Base-by-base conservation (phyloP, 2,888 invertebrate species). In the Acanthococcus lagerstroemiae region DNA sequence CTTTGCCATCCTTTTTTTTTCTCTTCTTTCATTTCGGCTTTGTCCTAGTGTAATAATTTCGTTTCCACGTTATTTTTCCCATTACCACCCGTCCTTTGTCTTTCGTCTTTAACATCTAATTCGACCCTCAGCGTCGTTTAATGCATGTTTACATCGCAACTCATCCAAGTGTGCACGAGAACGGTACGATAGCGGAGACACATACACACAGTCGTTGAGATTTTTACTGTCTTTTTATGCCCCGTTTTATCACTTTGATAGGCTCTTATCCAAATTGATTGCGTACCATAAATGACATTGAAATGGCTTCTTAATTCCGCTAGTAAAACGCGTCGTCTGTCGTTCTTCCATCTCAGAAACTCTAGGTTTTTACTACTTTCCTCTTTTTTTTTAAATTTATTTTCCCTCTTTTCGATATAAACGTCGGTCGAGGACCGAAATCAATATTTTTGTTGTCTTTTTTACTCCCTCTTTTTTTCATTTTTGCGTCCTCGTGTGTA, bases 241-340 rank as follows among this genome's bases (percentile, higher is more conserved):
- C 52, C 52, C 52, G 61, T 61, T 61, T 61, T 61, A 61, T 61
- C 61, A 61, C 61, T 61, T 60, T 61, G 61, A 61, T 61, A 61
- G 61, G 61, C 52, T 61, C 61, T 61, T 61, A 61, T 61, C 61
- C 61, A 48, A 61, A 61, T 61, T 61, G 61, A 61, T 61, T 61
- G 52, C 61, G 61, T 26, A 19, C 52, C 61, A 61, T 61, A 61
- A 61, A 61, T 61, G 61, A 61, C 61, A 52, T 61, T 61, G 52
- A 61, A 52, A 61, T 61, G 61, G 61, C 61, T 61, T 61, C 61
- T 61, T 61, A 61, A 61, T 61, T 61, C 61, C 61, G 52, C 61
- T 48, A 61, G 61, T 52, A 61, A 58, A 61, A 27, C 52, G 52
- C 52, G 52, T 61, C 61, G 52, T 61, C 30, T 30, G 52, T 57